Percentiles rank a stretch among this genome's conserved stretches.
Conservation (phyloP, 1,140 invertebrate genomes). For the Trichonephila clavipes region DNA sequence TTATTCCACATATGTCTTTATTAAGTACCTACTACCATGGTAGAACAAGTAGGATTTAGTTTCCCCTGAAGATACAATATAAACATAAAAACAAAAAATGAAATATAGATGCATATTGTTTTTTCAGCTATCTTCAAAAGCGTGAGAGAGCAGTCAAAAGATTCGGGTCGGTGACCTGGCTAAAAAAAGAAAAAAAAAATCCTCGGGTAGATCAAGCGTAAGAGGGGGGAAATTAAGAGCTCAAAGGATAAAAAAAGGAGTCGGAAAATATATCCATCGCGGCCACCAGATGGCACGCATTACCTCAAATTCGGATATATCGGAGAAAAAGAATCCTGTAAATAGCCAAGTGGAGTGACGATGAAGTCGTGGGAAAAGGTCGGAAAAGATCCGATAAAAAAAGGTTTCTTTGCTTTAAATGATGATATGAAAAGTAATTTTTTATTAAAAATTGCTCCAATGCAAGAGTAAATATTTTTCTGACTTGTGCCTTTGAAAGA, state of each 20-base stretch:
- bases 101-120: conserved; percentile 12
- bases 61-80: background rate
- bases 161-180: conserved; percentile 59
- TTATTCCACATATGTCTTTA: no score
- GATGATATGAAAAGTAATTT: no score
- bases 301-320: conserved; percentile 6
- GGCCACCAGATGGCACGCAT: conserved; percentile 66
- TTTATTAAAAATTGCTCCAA: no score
- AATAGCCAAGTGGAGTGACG: no score
- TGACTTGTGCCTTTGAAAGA: no score
- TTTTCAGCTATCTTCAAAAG: conserved; percentile 20
- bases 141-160: conserved; percentile 39
- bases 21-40: background rate
- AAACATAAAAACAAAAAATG: background rate
- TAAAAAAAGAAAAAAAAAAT: conserved; percentile 64
- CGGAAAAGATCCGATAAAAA: no score
- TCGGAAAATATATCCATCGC: conserved; percentile 43
- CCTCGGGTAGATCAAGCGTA: background rate
- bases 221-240: background rate
- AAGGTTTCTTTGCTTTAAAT: no score
- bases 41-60: background rate
- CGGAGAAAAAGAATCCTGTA: conserved; percentile 3
- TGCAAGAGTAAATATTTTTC: no score
- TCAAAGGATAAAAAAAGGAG: background rate
- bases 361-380: no score